Conservation (phyloP, 2,113 vertebrate genomes). For the Planiliza haematocheilus region DNA sequence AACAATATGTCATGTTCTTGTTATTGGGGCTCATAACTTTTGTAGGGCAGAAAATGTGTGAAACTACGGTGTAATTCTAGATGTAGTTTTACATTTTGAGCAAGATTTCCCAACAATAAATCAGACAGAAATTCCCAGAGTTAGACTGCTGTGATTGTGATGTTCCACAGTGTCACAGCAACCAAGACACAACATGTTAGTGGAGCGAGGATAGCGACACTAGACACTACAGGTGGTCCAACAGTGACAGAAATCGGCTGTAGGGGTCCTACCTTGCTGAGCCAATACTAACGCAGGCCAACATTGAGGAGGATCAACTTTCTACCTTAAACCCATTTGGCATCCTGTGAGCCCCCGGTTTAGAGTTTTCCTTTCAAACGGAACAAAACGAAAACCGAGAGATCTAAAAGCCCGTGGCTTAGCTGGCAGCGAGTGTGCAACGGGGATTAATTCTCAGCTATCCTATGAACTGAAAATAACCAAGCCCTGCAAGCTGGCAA, state of each 20-base stretch:
- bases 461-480: slow-evolving; percentile 73
- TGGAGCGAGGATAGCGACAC: slow-evolving; percentile 19
- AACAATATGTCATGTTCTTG: slow-evolving; percentile 9
- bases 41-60: slow-evolving; percentile 27
- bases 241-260: background rate
- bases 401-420: slow-evolving; percentile 13
- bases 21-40: slow-evolving; percentile 8
- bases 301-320: slow-evolving; percentile 39
- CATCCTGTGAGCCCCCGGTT: slow-evolving; percentile 10
- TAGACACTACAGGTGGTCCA: slow-evolving; percentile 35
- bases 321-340: slow-evolving; percentile 43
- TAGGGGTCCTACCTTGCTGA: background rate
- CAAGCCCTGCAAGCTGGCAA: slow-evolving; percentile 63
- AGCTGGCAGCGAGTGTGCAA: slow-evolving; percentile 29
- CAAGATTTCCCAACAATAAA: slow-evolving; percentile 23
- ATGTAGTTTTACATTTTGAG: slow-evolving; percentile 12
- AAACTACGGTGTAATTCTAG: slow-evolving; percentile 9
- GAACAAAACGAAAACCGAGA: slow-evolving; percentile 51
- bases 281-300: slow-evolving; percentile 41
- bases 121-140: slow-evolving; percentile 14
- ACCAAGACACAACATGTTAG: slow-evolving; percentile 40
- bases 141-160: slow-evolving; percentile 23
- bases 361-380: slow-evolving; percentile 31
- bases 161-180: slow-evolving; percentile 52
- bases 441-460: slow-evolving; percentile 45